A percentile compares a stretch with the other conserved stretches of the same genome.
Conservation (phyloP, 2,113 vertebrate genomes). For the Coracopsis vasa region DNA sequence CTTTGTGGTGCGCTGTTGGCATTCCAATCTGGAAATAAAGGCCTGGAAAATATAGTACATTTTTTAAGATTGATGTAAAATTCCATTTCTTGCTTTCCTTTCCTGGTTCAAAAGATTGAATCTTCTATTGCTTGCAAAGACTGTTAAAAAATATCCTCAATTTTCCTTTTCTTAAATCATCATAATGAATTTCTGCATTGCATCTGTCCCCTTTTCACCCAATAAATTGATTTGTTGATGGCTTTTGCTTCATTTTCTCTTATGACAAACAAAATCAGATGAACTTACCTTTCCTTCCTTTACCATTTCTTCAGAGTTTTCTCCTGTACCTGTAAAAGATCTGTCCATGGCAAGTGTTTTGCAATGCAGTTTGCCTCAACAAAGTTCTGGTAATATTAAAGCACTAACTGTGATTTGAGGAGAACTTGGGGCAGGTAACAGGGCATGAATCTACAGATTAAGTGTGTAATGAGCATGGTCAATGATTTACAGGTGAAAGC, state of each 20-base stretch:
- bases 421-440: neutral
- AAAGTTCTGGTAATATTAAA: neutral
- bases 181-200: neutral
- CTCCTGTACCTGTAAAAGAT: neutral
- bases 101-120: neutral
- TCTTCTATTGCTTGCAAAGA: neutral
- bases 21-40: conserved; percentile 63
- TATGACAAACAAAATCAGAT: neutral
- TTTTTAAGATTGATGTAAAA: conserved; percentile 68
- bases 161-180: neutral
- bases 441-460: neutral
- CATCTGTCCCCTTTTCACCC: neutral
- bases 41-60: conserved; percentile 49
- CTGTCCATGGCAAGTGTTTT: neutral
- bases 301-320: neutral
- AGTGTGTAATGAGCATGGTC: neutral
- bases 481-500: neutral
- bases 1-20: neutral
- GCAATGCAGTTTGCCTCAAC: neutral
- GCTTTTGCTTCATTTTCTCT: neutral
- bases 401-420: neutral
- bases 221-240: neutral
- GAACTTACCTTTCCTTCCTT: neutral
- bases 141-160: neutral
- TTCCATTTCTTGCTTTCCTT: neutral